Evolutionary conservation across 2,888 invertebrate genomes (phyloP), one percentile per base, ranked within the genome.

Genomic region (Helicoverpa assulta): DNA sequence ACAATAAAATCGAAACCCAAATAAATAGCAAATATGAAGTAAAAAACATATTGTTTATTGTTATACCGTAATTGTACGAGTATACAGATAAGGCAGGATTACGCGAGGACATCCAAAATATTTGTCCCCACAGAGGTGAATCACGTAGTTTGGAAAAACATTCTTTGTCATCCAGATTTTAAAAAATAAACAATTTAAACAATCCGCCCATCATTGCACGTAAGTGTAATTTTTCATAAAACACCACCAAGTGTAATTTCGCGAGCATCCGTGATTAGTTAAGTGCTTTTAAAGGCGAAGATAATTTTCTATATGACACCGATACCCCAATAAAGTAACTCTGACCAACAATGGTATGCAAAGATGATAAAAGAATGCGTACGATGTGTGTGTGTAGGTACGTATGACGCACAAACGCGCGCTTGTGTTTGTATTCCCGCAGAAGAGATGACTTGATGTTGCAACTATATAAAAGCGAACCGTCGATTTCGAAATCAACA

Each of bases 401-500:
- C 86, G 85, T 90, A 89, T 90, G 89, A 87, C 85, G 87, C 85
- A 86, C 85, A 68, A 43, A 63, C 75, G 72, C 80, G 81, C 82
- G 76, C 81, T 80, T 88, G 84, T 85, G 76, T 88, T 70, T 82
- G 85, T 86, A 78, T 84, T 89, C 86, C 89, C 89, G 90, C 90
- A 88, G 90, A 91, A 89, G 87, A 90, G 90, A 91, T 90, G 92
- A 91, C 88, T 92, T 91, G 94, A 94, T 95, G 94, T 93, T 93
- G 93, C 94, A 92, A 92, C 92, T 93, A 92, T 95, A 95, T 95
- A 95, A 93, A 95, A 95, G 94, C 93, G 91, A 89, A 88, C 93
- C 91, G 91, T 80, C 82, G 93, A 94, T 95, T 95, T 94, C 95
- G 95, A 95, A 94, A 95, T 95, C 95, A 94, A 91, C 95, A 95